Evolutionary conservation across 2,797 vertebrate species (phyloP).

Genomic region (Coranthus polyacanthus): DNA sequence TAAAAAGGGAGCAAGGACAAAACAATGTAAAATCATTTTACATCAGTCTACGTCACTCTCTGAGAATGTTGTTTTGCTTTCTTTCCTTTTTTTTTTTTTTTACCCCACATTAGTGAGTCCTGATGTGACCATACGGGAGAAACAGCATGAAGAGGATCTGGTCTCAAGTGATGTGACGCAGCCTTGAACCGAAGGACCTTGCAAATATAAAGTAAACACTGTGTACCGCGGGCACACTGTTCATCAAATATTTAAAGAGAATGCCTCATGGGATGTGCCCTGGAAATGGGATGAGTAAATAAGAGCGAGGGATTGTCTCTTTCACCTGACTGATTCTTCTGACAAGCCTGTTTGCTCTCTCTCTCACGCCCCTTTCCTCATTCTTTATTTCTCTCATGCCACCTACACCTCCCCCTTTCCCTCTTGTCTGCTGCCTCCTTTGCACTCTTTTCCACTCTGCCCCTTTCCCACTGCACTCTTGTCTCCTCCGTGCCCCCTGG

Average conservation of each 20-base stretch:
- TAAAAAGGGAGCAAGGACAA: not conserved
- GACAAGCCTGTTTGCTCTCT: constrained; percentile 73
- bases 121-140: not conserved
- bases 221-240: constrained; percentile 62
- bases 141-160: not conserved
- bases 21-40: not conserved
- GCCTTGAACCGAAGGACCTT: constrained; percentile 61
- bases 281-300: constrained; percentile 81
- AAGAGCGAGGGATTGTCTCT: constrained; percentile 83
- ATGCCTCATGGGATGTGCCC: constrained; percentile 74
- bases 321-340: constrained; percentile 80
- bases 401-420: constrained; percentile 31
- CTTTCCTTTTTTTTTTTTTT: not conserved
- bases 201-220: constrained; percentile 69
- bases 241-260: constrained; percentile 86
- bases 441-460: constrained; percentile 38
- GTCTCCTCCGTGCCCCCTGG: constrained; percentile 42
- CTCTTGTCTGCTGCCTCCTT: constrained; percentile 24
- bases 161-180: constrained; percentile 8
- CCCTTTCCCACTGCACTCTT: constrained; percentile 35
- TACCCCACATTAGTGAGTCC: constrained; percentile 1
- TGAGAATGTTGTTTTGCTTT: not conserved
- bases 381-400: constrained; percentile 67
- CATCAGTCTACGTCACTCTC: not conserved
- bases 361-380: constrained; percentile 57